Evolutionary conservation across 2,113 vertebrate species (phyloP).

Genomic region (Saccopteryx bilineata): DNA sequence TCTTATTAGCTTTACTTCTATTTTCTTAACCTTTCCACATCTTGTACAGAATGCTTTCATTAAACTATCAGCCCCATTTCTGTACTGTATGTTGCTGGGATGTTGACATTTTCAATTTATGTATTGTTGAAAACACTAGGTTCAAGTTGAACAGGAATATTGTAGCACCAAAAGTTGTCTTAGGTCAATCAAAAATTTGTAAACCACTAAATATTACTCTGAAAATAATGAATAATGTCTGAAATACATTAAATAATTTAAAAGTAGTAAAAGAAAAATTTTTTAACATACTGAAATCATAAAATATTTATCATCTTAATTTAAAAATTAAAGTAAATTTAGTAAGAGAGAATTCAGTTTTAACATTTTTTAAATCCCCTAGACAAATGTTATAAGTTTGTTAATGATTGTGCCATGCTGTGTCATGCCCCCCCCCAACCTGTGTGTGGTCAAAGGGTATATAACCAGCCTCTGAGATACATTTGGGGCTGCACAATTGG

Average conservation of each 20-base stretch:
- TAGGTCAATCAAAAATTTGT: background rate
- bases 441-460: too few species aligned
- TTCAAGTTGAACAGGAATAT: background rate
- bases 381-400: too few species aligned
- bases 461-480: too few species aligned
- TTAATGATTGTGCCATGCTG: too few species aligned
- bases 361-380: too few species aligned
- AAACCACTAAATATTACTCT: background rate
- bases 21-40: background rate
- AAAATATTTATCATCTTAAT: background rate
- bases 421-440: too few species aligned
- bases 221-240: conserved; percentile 15
- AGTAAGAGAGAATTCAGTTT: background rate
- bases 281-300: background rate
- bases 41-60: background rate
- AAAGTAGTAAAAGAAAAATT: background rate
- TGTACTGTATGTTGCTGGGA: background rate
- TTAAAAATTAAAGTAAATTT: background rate
- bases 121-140: background rate
- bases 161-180: background rate
- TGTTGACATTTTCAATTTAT: background rate
- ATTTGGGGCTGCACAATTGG: too few species aligned
- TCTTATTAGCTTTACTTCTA: background rate
- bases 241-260: background rate
- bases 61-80: background rate